Evolutionary conservation across 2,797 vertebrate genomes (phyloP), one percentile per base, ranked within the genome.

Genomic region (Benthosema pterotum): DNA sequence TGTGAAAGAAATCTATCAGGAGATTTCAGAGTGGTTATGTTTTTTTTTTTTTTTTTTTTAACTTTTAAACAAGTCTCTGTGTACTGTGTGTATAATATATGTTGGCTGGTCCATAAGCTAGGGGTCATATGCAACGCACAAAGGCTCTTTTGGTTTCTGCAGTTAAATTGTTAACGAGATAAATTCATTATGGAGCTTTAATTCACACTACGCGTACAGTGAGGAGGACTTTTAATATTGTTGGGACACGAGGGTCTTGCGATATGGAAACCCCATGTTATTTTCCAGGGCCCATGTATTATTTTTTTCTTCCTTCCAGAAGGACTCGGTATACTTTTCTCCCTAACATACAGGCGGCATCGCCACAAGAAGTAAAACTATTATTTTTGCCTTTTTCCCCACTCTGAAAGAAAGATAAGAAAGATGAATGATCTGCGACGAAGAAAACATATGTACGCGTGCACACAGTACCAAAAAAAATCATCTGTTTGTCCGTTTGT

Each of bases 41-140:
- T 59, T 62, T 54, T 18, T 56, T 59, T 62, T 54, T 18, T 38
- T n/a, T n/a, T n/a, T n/a, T n/a, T n/a, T n/a, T n/a, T n/a, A n/a
- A n/a, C n/a, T 54, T 71, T 78, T 65, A 28, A 52, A 38, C 32
- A 38, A 32, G 32, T 38, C 32, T 38, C 32, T 9, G 11, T 9
- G 32, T 38, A 38, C 32, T 38, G 8, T 9, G 11, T 32, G 11
- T 32, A 32, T 38, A 46, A 3, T 16, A 55, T 76, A 11, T 66
- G 51, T 50, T 18, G 28, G 19, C 28, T 42, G 12, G 16, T 17
- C 57, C 15, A 38, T 28, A 13, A 19, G n/a, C n/a, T 11, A 55
- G 43, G 19, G 55, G 38, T 68, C 48, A 57, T 28, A 54, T 50
- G 42, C 3, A 62, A 51, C 60, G 22, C 19, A 50, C 3, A 3